phyloP scores from a whole-genome alignment of 2,113 vertebrate genomes.

The Rhinichthys klamathensis region DNA sequence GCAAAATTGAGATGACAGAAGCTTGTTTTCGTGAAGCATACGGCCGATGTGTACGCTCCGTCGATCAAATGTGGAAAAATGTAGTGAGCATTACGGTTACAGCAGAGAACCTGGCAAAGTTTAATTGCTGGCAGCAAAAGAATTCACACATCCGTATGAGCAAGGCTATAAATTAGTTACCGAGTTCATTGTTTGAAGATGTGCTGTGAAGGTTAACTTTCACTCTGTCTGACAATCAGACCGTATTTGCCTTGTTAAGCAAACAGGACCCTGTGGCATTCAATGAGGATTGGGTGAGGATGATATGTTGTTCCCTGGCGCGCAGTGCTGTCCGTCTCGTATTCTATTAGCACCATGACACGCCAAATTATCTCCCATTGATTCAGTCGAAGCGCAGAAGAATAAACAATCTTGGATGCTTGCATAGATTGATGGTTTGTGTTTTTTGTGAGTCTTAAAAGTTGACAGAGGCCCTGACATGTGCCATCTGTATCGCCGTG shows the following conservation, averaged over 20 bases:
- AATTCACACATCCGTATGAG: not conserved
- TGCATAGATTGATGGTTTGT: not conserved
- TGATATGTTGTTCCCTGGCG: not conserved
- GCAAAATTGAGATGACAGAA: conserved; percentile 12
- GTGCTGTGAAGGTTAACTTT: conserved; percentile 27
- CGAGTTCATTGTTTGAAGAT: conserved; percentile 30
- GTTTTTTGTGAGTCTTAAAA: conserved; percentile 10
- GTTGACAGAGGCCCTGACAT: conserved; percentile 28
- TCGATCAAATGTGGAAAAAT: not conserved
- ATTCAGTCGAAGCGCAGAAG: not conserved
- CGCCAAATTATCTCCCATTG: conserved; percentile 15
- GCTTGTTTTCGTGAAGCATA: not conserved
- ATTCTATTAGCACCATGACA: conserved; percentile 33
- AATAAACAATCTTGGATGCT: conserved; percentile 1
- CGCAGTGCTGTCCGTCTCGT: not conserved
- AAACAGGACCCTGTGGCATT: conserved; percentile 37
- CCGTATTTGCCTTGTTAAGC: conserved; percentile 18
- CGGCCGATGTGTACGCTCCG: not conserved
- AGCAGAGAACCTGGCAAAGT: conserved; percentile 8
- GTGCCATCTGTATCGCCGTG: not conserved
- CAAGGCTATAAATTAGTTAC: conserved; percentile 33
- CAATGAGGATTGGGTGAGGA: conserved; percentile 9
- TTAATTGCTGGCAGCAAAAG: conserved; percentile 12
- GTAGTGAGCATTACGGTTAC: not conserved
- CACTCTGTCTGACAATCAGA: conserved; percentile 5